A percentile compares a stretch with the other conserved stretches of the same genome.
Evolutionary conservation across 2,797 vertebrate genomes (phyloP).

Genomic region (Taeniopygia guttata): DNA sequence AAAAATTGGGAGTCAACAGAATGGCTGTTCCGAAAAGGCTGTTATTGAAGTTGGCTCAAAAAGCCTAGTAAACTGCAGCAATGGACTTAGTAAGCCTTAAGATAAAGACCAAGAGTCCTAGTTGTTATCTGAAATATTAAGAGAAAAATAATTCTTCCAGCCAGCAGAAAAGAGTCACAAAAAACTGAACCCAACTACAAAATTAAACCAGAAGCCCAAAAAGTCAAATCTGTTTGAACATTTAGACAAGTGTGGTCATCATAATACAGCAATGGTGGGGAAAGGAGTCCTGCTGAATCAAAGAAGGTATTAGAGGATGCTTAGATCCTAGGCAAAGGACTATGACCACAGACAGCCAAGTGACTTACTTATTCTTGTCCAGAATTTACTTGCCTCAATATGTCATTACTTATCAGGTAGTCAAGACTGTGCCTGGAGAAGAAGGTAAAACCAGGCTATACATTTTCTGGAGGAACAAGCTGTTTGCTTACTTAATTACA

Average conservation of each 20-base stretch:
- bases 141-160: background rate
- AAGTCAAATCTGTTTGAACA: background rate
- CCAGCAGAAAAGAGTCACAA: background rate
- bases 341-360: background rate
- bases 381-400: background rate
- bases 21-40: background rate
- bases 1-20: background rate
- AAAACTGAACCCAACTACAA: background rate
- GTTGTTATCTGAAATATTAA: background rate
- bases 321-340: background rate
- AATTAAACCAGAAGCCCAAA: background rate
- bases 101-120: background rate
- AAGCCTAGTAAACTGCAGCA: background rate
- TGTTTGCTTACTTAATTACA: background rate
- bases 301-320: background rate
- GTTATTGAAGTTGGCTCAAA: background rate
- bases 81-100: background rate
- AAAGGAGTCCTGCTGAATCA: background rate
- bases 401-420: background rate
- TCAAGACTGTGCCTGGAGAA: background rate
- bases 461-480: background rate
- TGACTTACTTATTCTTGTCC: background rate
- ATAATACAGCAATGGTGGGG: accelerated
- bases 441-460: background rate
- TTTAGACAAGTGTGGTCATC: background rate